phyloP scores from a whole-genome alignment of 1,140 invertebrate genomes.

The Cherax destructor region DNA sequence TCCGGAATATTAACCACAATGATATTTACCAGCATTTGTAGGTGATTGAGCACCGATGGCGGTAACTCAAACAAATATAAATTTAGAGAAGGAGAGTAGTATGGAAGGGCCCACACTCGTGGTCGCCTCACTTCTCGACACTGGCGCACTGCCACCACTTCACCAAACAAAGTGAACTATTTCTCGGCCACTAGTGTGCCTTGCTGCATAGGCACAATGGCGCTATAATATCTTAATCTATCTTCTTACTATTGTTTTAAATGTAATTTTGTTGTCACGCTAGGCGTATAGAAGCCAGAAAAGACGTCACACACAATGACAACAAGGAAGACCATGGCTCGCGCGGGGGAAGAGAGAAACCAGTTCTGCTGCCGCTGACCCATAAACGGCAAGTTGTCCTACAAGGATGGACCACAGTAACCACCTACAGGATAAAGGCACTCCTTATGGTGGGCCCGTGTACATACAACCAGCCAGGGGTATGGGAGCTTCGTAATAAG shows the following conservation, averaged over 20 bases:
- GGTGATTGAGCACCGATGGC: not conserved
- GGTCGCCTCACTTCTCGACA: not conserved
- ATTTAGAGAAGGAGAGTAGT: not conserved
- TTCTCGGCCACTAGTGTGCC: not conserved
- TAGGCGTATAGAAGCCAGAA: not conserved
- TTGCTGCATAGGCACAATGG: not conserved
- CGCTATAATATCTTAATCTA: not conserved
- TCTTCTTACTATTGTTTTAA: not conserved
- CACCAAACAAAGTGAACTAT: not conserved
- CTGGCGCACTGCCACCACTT: not conserved
- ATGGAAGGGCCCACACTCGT: not conserved
- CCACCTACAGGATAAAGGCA: not conserved
- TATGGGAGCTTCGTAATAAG: no score
- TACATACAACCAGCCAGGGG: not conserved
- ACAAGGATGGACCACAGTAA: not conserved
- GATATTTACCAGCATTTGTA: not conserved
- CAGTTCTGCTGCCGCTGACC: not conserved
- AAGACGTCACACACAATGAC: not conserved
- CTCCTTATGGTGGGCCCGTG: not conserved
- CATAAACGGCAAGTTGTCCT: constrained; percentile 32
- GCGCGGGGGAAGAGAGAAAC: not conserved
- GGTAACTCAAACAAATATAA: not conserved
- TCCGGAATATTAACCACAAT: not conserved
- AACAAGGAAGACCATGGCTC: not conserved
- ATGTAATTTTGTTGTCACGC: not conserved